Base-by-base conservation (phyloP, 2,113 vertebrate species). In the Periophthalmus modestus region DNA sequence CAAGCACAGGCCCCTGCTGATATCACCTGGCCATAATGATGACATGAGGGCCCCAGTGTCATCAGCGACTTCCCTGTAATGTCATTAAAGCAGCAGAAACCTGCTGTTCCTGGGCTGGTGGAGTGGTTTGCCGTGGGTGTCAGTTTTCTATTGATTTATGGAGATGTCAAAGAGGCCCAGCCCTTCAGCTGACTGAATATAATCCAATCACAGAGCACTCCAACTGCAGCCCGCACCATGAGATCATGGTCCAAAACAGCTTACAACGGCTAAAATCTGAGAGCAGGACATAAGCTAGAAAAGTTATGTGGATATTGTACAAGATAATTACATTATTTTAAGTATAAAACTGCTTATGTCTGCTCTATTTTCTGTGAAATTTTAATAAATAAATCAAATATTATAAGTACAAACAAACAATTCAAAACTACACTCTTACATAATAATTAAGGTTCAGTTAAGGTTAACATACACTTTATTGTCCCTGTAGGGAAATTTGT, bases 151-250 rank as follows among this genome's bases (percentile, higher is more conserved):
- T 54, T 58, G 75, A 82, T 82, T 68, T 61, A 46, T 67, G 28
- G 55, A 80, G 75, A 79, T 80, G 75, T 73, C 69, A 73, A 2
- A 61, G 76, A 75, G 62, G 69, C 68, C 34, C 10, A 6, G 66
- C 58, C 58, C 50, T 72, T 75, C 73, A 68, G 47, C 75, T 73
- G 74, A 79, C 77, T 77, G 55, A 63, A 13, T 33, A 72, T 80
- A 82, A 85, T 88, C 80, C 72, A 84, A 88, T 87, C 66, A 70
- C 63, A 4, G 62, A 75, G 74, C 80, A 82, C 79, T 83, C 68
- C 33, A 69, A 76, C 59, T 36, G 70, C 68, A 68, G 76, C 39
- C 28, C 9, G 18, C 43, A 21, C 54, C 50, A 68, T 89, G 82
- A 78, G 78, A 34, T 85, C 81, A 81, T 77, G 33, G 61, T 59